Conservation (phyloP, 2,888 invertebrate genomes). For the Xestobium rufovillosum region DNA sequence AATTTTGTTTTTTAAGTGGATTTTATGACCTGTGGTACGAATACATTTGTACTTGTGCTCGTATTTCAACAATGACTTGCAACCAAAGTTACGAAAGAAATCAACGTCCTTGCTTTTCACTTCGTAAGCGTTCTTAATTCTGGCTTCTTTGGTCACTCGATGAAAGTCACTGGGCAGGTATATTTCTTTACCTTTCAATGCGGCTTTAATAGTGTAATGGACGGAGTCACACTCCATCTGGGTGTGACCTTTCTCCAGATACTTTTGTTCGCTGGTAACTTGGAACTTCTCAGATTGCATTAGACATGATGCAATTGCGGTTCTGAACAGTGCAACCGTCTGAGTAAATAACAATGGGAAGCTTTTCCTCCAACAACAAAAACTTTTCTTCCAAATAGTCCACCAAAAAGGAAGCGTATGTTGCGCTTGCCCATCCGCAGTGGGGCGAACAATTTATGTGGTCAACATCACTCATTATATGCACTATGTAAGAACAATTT, state of each 20-base stretch:
- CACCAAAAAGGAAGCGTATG: slow-evolving; percentile 16
- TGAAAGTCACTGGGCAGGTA: slow-evolving; percentile 24
- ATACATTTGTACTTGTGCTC: too few species aligned
- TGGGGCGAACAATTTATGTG: slow-evolving; percentile 23
- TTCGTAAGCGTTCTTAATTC: slow-evolving; percentile 10
- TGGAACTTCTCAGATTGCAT: too few species aligned
- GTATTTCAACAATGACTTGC: slow-evolving; percentile 13
- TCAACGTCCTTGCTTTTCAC: too few species aligned
- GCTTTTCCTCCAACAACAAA: slow-evolving; percentile 12
- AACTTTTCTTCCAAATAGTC: slow-evolving; percentile 15
- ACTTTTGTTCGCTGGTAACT: slow-evolving; percentile 24
- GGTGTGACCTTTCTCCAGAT: slow-evolving; percentile 28
- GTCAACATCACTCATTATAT: slow-evolving; percentile 18
- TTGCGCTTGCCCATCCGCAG: slow-evolving; percentile 20
- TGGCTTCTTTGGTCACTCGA: slow-evolving; percentile 14
- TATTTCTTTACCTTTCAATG: slow-evolving; percentile 21
- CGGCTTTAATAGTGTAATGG: slow-evolving; percentile 26
- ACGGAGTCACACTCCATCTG: slow-evolving; percentile 31
- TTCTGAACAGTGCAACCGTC: slow-evolving; percentile 30
- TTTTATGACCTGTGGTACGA: too few species aligned
- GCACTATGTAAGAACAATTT: too few species aligned
- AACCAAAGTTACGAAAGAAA: slow-evolving; percentile 11
- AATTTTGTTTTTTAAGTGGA: too few species aligned
- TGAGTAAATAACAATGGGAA: slow-evolving; percentile 26
- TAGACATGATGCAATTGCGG: slow-evolving; percentile 23